Evolutionary conservation across 2,888 invertebrate species (phyloP), one percentile per base, ranked within the genome.

Genomic region (Tanytarsus gracilentus): DNA sequence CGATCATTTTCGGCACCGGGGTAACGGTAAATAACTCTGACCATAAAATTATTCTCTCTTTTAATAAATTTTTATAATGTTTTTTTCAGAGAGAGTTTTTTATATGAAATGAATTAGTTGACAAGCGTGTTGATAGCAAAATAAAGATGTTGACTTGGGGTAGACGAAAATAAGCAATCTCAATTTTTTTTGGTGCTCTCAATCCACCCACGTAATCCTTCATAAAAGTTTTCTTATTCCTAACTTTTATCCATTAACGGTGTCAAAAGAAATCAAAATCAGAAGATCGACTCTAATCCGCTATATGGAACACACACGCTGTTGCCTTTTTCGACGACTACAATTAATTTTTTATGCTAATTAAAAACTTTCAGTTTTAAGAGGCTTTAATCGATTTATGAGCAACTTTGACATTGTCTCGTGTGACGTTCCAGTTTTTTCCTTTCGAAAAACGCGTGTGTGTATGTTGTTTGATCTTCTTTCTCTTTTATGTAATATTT

Each of bases 311-410:
- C 33, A 11, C 14, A 14, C 14, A n/a, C 14, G 33, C 14, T 33
- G 33, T 33, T 33, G 14, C 14, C 33, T n/a, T 33, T 33, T 11
- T 11, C 33, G 14, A 33, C 14, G 9, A n/a, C 14, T n/a, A n/a
- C 14, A 44, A 44, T 44, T 44, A 44, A 44, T 44, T 44, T 23
- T 44, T 44, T 44, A 44, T 44, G 44, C 23, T 44, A 44, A 44
- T 44, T 44, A 44, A 44, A 44, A 21, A 44, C 44, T 44, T 21
- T 44, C 21, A 44, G 44, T 44, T 44, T 44, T 44, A 23, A 23
- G 44, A 44, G 18, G 16, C 23, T 44, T 8, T 11, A 23, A 44
- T 4, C 23, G 44, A 23, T 44, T 9, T 18, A 18, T 23, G 23
- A 44, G 8, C 21, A 23, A 44, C 23, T 44, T 44, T 23, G 44